Evolutionary conservation across 2,797 vertebrate species (phyloP).

Genomic region (Lates japonicus): DNA sequence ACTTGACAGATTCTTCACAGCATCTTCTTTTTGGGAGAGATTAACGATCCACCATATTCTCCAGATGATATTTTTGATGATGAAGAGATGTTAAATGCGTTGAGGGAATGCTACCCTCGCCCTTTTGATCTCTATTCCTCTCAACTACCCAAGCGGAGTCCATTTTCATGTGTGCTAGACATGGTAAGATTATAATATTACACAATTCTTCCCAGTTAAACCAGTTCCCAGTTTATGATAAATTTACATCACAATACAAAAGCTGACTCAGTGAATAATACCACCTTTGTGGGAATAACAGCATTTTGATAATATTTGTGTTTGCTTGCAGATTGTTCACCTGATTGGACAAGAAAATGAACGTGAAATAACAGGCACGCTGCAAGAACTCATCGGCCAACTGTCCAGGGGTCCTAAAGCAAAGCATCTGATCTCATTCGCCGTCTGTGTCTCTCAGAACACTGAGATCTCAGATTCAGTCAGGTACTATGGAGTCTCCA

Average conservation of each 20-base stretch:
- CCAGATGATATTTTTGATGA: fast-evolving
- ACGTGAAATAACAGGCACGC: fast-evolving
- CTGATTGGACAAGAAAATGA: not conserved
- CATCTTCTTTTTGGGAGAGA: conserved; percentile 56
- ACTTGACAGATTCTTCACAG: conserved; percentile 53
- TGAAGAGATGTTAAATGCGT: fast-evolving
- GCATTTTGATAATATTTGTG: not conserved
- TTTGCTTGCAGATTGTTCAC: conserved; percentile 19
- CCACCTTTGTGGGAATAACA: not conserved
- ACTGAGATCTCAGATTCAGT: fast-evolving
- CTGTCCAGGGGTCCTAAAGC: fast-evolving
- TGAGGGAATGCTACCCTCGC: fast-evolving
- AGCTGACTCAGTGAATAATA: not conserved
- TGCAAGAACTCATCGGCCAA: fast-evolving
- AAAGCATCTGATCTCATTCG: not conserved
- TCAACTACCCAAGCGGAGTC: conserved; percentile 41
- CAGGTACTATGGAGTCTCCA: conserved; percentile 55
- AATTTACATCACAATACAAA: not conserved
- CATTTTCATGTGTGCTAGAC: conserved; percentile 55
- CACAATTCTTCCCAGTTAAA: too few species aligned
- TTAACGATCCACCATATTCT: fast-evolving
- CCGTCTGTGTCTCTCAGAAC: conserved; percentile 36
- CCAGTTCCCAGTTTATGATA: too few species aligned
- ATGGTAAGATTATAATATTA: conserved; percentile 52
- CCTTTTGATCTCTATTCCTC: not conserved